A percentile compares a stretch with the other conserved stretches of the same genome.
These are phyloP conservation scores for Ophioderma brevispina DNA, from an alignment of 35 echinoderm and acorn worm genomes.

Conservation along the genomic window DNA sequence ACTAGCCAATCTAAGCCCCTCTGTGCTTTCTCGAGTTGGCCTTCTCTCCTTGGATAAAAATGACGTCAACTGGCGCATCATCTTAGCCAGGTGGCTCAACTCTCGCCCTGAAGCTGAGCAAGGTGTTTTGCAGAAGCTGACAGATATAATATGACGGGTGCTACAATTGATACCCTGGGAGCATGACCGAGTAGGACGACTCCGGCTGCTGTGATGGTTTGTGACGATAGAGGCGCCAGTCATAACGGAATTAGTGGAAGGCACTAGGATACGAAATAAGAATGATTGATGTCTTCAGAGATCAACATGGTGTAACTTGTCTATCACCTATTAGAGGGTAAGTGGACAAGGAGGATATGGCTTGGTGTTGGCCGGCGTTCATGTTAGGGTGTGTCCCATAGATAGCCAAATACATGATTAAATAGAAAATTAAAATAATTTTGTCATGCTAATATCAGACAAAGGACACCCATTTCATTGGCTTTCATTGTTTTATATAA, in stretches of 20 bases:
- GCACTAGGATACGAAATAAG: constrained; percentile 79
- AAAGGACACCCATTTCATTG: no score
- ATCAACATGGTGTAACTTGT: constrained; percentile 90
- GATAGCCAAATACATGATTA: no score
- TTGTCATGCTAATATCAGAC: no score
- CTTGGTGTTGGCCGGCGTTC: no score
- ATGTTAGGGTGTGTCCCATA: no score
- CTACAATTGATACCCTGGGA: constrained; percentile 73
- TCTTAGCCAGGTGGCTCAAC: constrained; percentile 73
- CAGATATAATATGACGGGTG: constrained; percentile 69
- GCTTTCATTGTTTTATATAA: no score
- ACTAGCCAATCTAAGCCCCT: constrained; percentile 66
- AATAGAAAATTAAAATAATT: no score
- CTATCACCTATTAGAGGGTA: constrained; percentile 88
- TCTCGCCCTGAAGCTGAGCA: constrained; percentile 67
- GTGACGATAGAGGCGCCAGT: background rate
- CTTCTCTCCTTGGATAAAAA: constrained; percentile 93
- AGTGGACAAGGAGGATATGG: no score
- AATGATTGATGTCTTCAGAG: constrained; percentile 74
- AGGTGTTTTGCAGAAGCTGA: constrained; percentile 58
- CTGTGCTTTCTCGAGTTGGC: constrained; percentile 73
- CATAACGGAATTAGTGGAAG: no score
- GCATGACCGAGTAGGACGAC: no score
- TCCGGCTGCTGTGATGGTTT: constrained; percentile 79
- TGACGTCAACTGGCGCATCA: constrained; percentile 86